Conservation (phyloP, 1,140 invertebrate species). For the Drosophila hydei region DNA sequence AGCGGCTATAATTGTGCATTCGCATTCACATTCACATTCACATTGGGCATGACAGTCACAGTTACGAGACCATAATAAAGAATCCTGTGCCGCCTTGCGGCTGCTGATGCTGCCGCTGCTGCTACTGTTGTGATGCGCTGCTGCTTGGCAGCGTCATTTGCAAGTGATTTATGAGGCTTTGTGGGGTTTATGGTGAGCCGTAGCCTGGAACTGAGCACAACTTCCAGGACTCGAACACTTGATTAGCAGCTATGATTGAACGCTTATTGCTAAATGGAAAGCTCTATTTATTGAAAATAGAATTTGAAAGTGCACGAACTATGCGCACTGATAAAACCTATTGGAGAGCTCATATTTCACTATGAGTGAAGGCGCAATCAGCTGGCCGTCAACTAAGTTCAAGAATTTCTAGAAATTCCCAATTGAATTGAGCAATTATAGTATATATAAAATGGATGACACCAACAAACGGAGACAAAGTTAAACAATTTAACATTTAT, state of each 20-base stretch:
- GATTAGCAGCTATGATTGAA: slow-evolving; percentile 75
- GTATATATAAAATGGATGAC: background rate
- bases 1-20: slow-evolving; percentile 80
- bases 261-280: slow-evolving; percentile 62
- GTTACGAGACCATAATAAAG: slow-evolving; percentile 45
- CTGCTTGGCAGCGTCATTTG: slow-evolving; percentile 62
- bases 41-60: slow-evolving; percentile 33
- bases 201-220: slow-evolving; percentile 22
- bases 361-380: background rate
- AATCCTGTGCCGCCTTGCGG: slow-evolving; percentile 38
- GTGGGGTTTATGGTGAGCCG: slow-evolving; percentile 23
- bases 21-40: slow-evolving; percentile 55
- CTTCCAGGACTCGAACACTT: slow-evolving; percentile 64
- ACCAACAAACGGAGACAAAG: no score
- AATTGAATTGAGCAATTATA: slow-evolving; percentile 21
- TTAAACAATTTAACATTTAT: slow-evolving; percentile 6
- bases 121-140: slow-evolving; percentile 11
- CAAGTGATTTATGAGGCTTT: slow-evolving; percentile 76
- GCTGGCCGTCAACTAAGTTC: background rate
- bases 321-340: background rate
- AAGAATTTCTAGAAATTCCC: background rate
- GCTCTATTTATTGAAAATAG: slow-evolving; percentile 18
- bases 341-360: background rate
- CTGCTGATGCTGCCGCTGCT: no score
- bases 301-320: background rate